Evolutionary conservation across 2,888 invertebrate genomes (phyloP).

Genomic region (Drosophila multiciliata): DNA sequence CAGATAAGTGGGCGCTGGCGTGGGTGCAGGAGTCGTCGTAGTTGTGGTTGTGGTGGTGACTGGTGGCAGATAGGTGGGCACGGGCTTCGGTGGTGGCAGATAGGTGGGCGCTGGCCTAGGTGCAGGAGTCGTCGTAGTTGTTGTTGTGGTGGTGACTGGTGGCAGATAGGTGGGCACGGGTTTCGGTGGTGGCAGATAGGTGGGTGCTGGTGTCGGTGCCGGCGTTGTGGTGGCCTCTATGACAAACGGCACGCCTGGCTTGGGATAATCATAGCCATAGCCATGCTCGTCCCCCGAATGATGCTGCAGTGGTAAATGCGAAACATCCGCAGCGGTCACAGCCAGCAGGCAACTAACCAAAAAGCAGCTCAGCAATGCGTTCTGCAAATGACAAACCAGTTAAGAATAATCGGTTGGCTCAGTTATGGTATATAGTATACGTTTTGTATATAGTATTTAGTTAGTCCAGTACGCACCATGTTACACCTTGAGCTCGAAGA

Average conservation of each 20-base stretch:
- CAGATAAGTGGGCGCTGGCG: constrained; percentile 68
- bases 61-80: constrained; percentile 38
- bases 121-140: constrained; percentile 57
- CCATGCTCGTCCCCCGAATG: constrained; percentile 46
- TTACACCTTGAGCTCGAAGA: constrained; percentile 71
- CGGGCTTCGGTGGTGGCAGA: constrained; percentile 60
- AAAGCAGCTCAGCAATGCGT: constrained; percentile 50
- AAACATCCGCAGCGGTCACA: constrained; percentile 71
- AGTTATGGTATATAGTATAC: background rate
- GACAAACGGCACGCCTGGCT: constrained; percentile 69
- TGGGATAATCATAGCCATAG: constrained; percentile 76
- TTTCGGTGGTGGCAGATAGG: too few relatives aligned
- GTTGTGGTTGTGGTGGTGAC: constrained; percentile 41
- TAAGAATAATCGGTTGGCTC: constrained; percentile 6
- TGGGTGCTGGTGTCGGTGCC: constrained; percentile 50
- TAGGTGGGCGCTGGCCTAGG: constrained; percentile 69
- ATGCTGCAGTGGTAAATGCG: constrained; percentile 66
- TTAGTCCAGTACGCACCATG: constrained; percentile 55
- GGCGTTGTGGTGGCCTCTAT: constrained; percentile 57
- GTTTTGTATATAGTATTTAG: background rate
- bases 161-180: constrained; percentile 38
- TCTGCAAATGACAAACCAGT: constrained; percentile 43
- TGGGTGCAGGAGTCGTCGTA: constrained; percentile 61
- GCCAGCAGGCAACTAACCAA: constrained; percentile 59
- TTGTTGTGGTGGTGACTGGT: constrained; percentile 39